phyloP scores from a whole-genome alignment of 2,888 invertebrate species.

The Ernsta delagoae region DNA sequence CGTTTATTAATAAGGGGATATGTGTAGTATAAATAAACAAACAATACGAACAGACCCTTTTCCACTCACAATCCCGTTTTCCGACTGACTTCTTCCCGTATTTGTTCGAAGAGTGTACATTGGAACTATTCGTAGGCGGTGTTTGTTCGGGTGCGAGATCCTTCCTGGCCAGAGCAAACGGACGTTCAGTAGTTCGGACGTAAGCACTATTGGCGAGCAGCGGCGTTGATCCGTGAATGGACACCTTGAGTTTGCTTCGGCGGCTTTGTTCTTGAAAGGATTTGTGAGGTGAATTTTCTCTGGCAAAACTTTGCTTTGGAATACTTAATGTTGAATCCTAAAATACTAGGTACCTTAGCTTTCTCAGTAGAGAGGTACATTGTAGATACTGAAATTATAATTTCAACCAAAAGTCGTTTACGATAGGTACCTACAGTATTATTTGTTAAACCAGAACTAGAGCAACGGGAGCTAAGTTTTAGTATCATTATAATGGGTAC shows the following conservation, averaged over 20 bases:
- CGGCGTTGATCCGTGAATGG: constrained; percentile 58
- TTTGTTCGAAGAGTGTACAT: constrained; percentile 52
- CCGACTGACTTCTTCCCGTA: constrained; percentile 41
- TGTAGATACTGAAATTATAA: too few relatives aligned
- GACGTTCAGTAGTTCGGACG: constrained; percentile 52
- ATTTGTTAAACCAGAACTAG: too few relatives aligned
- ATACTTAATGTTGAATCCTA: neutral
- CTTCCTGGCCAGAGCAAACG: constrained; percentile 62
- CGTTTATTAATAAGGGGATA: too few relatives aligned
- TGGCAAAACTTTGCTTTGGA: neutral
- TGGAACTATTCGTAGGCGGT: constrained; percentile 40
- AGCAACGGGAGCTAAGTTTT: too few relatives aligned
- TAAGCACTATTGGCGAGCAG: constrained; percentile 48
- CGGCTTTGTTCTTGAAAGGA: constrained; percentile 3
- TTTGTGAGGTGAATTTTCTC: neutral
- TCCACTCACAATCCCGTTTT: constrained; percentile 24
- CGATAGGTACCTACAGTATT: too few relatives aligned
- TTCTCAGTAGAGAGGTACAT: too few relatives aligned
- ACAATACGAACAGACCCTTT: neutral
- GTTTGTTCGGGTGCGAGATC: constrained; percentile 65
- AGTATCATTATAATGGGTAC: too few relatives aligned
- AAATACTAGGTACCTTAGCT: too few relatives aligned
- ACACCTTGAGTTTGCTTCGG: constrained; percentile 38
- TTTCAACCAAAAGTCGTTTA: too few relatives aligned
- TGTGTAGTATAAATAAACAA: neutral